Evolutionary conservation across 1,140 invertebrate species (phyloP).

Genomic region (Chionoecetes opilio): DNA sequence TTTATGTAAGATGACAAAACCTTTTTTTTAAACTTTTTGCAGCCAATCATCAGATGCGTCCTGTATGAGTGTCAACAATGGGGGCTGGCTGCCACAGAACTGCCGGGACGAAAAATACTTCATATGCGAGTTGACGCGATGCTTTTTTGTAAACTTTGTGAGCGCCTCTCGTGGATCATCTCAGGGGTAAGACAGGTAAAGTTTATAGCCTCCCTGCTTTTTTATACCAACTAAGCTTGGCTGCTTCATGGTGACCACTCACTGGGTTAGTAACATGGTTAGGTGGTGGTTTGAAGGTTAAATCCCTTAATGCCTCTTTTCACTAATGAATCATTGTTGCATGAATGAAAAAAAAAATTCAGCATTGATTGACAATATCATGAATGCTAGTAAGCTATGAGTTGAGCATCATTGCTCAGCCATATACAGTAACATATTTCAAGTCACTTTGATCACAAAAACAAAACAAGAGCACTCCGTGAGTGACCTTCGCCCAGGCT

Average conservation of each 20-base stretch:
- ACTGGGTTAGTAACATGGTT: not conserved
- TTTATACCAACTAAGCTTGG: not conserved
- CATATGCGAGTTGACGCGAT: constrained; percentile 94
- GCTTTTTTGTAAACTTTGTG: constrained; percentile 95
- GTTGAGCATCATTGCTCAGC: too few species aligned
- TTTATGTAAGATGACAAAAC: too few species aligned
- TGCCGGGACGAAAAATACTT: constrained; percentile 93
- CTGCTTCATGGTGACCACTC: not conserved
- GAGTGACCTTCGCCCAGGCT: too few species aligned
- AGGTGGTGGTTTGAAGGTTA: too few species aligned
- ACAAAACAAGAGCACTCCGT: too few species aligned
- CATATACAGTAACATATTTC: too few species aligned
- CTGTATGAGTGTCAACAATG: constrained; percentile 82
- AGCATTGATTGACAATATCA: too few species aligned
- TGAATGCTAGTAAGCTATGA: too few species aligned
- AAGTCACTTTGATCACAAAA: too few species aligned
- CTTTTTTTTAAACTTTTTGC: not conserved
- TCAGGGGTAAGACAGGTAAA: constrained; percentile 79
- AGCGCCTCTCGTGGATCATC: constrained; percentile 85
- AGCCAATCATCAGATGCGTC: constrained; percentile 65
- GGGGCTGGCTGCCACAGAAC: constrained; percentile 91
- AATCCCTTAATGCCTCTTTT: too few species aligned
- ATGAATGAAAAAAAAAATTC: not conserved
- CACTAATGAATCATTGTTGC: not conserved
- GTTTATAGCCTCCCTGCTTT: constrained; percentile 45